Percentiles rank a stretch among this genome's conserved stretches.
Evolutionary conservation across 1,140 invertebrate species (phyloP).

Genomic region (Aphelenchoides fujianensis): DNA sequence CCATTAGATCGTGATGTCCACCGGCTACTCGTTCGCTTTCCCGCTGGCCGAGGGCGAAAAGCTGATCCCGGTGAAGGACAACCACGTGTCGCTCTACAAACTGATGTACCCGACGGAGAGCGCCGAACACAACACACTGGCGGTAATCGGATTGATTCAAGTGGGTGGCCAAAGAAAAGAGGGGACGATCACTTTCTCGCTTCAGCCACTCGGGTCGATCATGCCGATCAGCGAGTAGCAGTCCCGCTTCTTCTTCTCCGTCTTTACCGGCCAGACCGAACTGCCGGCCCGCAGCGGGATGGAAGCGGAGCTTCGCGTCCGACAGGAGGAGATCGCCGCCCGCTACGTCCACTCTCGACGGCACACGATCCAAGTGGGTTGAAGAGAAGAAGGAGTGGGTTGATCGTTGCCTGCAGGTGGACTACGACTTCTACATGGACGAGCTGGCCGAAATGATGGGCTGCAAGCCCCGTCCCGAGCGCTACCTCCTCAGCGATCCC

Average conservation of each 20-base stretch:
- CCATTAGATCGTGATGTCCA: conserved; percentile 53
- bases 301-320: conserved; percentile 9
- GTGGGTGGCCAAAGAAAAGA: conserved; percentile 16
- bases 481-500: conserved; percentile 32
- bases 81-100: conserved; percentile 65
- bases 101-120: conserved; percentile 64
- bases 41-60: conserved; percentile 39
- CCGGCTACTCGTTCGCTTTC: conserved; percentile 47
- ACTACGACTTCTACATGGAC: conserved; percentile 49
- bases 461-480: not conserved
- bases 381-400: conserved; percentile 10
- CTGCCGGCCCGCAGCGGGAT: conserved; percentile 31
- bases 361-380: conserved; percentile 41
- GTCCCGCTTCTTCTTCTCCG: conserved; percentile 48
- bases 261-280: conserved; percentile 26
- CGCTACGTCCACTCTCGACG: conserved; percentile 39
- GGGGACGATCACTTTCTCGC: conserved; percentile 14
- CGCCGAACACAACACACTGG: conserved; percentile 62
- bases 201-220: conserved; percentile 64
- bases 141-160: conserved; percentile 67
- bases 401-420: conserved; percentile 37
- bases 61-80: conserved; percentile 53
- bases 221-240: conserved; percentile 68
- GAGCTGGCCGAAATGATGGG: conserved; percentile 39
- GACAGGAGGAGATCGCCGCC: conserved; percentile 12